Base-by-base conservation (phyloP, 35 echinoderm and acorn worm genomes). In the Eucidaris tribuloides region DNA sequence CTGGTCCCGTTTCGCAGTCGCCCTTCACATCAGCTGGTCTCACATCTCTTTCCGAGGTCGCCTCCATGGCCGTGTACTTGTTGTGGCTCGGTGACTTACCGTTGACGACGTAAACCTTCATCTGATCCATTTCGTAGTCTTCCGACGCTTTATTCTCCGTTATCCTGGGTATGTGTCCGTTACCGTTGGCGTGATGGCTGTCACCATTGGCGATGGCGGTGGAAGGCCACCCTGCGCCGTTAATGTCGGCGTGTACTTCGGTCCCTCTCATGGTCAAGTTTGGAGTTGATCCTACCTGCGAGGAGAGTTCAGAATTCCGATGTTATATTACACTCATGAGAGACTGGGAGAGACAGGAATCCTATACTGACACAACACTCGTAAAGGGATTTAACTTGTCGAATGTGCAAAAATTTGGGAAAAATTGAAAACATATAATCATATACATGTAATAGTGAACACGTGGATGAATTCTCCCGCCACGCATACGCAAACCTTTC, bases 11-110 rank as follows among this genome's bases (percentile, higher is more conserved):
- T 32, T 64, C 61, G 2, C 18, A 3, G 1, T 64, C 61, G 30
- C 61, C 61, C 37, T 64, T 64, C 2, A 34, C 61, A 64, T 64
- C 61, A 64, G 37, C 30, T 11, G 28, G 30, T 32, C 28, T 64
- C 29, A 32, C 28, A 15, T 27, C 37, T 11, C 37, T 27, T 64
- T 64, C 61, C 9, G 61, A 64, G 2, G 22, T 40, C 1, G 11
- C 41, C 20, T 74, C 19, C 68, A 74, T 74, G 9, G 68, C 68
- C n/a, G 68, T 74, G 68, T 74, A 74, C 19, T 64, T 64, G 3
- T 74, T 36, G 6, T 36, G 68, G 25, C 41, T 38, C 7, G 68
- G 68, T 14, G 68, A 74, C 18, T 42, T 74, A 7, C 37, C 68
- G 48, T 52, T 52, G 0, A 74, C 68, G 25, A 74, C 68, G 25